These are phyloP conservation scores for Chironomus riparius DNA, from an alignment of 2,888 invertebrate species.

Conservation along the genomic window DNA sequence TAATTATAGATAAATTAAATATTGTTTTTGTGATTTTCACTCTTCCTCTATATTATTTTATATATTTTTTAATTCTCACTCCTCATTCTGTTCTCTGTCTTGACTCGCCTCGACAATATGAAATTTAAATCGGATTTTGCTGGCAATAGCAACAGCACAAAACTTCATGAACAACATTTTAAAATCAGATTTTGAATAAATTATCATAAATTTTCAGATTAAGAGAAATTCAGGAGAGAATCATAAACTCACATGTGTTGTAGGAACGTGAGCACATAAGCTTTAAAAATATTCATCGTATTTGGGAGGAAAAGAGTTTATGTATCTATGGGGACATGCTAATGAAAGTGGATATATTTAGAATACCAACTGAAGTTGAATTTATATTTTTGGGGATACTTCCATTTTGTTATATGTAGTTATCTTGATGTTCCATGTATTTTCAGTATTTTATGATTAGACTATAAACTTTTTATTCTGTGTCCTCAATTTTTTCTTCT, in stretches of 20 bases:
- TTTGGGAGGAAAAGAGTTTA: background rate
- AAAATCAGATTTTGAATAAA: constrained; percentile 25
- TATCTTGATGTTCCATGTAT: too few relatives aligned
- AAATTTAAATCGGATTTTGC: background rate
- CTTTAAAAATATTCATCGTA: background rate
- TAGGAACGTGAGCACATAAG: background rate
- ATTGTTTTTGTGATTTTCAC: constrained; percentile 16
- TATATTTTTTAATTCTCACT: background rate
- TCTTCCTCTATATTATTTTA: too few relatives aligned
- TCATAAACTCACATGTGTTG: background rate
- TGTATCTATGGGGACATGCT: background rate
- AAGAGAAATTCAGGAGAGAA: background rate
- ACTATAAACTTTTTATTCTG: background rate
- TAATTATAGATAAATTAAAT: constrained; percentile 28
- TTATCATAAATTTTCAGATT: constrained; percentile 22
- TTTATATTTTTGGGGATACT: background rate
- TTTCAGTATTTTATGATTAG: background rate
- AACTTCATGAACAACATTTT: background rate
- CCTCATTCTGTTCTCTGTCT: background rate
- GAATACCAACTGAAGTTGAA: background rate
- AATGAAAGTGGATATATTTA: too few relatives aligned
- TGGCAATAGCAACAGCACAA: background rate
- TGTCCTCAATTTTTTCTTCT: too few relatives aligned
- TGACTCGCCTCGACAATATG: background rate
- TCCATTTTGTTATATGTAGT: too few relatives aligned